phyloP scores from a whole-genome alignment of 2,113 vertebrate genomes.

The Sorex fumeus region DNA sequence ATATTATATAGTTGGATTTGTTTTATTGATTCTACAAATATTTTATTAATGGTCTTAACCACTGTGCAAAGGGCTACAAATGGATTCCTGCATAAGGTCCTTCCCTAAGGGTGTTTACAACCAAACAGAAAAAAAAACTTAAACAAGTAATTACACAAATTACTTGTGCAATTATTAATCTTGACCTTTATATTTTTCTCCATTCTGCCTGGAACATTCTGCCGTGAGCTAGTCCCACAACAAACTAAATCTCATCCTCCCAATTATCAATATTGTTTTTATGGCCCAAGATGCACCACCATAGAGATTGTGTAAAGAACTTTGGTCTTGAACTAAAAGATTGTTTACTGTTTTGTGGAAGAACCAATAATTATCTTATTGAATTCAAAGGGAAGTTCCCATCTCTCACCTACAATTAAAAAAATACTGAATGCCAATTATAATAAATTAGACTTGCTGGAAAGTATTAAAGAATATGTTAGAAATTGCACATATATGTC shows the following conservation, averaged over 20 bases:
- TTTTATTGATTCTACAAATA: conserved; percentile 55
- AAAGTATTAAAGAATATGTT: conserved; percentile 35
- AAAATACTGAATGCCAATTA: neutral
- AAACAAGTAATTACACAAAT: conserved; percentile 61
- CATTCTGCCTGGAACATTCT: conserved; percentile 2
- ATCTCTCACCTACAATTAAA: neutral
- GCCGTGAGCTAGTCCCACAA: neutral
- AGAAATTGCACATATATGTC: neutral
- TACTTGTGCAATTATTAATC: conserved; percentile 16
- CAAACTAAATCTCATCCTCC: neutral
- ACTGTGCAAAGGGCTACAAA: neutral
- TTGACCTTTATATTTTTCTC: conserved; percentile 38
- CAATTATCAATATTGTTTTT: neutral
- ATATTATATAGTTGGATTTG: conserved; percentile 21
- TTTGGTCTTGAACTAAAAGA: neutral
- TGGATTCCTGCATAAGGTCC: neutral
- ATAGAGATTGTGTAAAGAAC: neutral
- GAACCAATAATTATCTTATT: neutral
- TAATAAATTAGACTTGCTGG: neutral
- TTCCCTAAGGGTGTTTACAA: neutral
- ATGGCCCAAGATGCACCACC: neutral
- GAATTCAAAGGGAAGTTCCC: conserved; percentile 1
- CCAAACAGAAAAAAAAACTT: conserved; percentile 54
- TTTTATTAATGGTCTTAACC: conserved; percentile 35
- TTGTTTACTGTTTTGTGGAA: neutral